Evolutionary conservation across 1,140 invertebrate species (phyloP).

Genomic region (Holotrichia oblita): DNA sequence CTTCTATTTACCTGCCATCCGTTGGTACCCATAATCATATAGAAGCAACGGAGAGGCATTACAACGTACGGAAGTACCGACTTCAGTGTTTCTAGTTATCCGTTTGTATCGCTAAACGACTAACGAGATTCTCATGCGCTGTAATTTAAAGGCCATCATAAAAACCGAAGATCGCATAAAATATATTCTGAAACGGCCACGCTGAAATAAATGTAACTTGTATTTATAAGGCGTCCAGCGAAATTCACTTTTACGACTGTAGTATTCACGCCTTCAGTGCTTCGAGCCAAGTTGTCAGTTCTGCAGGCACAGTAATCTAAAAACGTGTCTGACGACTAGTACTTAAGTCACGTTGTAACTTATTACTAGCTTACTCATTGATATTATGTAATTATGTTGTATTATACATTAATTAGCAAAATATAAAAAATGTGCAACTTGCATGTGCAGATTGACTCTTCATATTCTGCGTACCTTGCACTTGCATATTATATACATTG

Average conservation of each 20-base stretch:
- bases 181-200: background rate
- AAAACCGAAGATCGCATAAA: background rate
- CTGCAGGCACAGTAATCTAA: too few relatives aligned
- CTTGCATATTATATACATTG: too few relatives aligned
- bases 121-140: background rate
- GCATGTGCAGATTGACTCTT: too few relatives aligned
- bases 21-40: background rate
- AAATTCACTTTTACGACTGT: background rate
- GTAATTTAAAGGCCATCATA: background rate
- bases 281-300: too few relatives aligned
- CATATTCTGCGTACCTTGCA: too few relatives aligned
- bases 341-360: too few relatives aligned
- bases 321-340: too few relatives aligned
- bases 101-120: background rate
- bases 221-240: background rate
- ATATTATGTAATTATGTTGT: too few relatives aligned
- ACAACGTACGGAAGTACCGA: background rate
- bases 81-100: background rate
- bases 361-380: too few relatives aligned
- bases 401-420: too few relatives aligned
- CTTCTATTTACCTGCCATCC: background rate
- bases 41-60: background rate
- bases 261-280: background rate
- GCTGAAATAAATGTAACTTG: background rate
- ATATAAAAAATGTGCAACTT: too few relatives aligned